phyloP scores from a whole-genome alignment of 2,797 vertebrate species.

The Oreochromis grahami region DNA sequence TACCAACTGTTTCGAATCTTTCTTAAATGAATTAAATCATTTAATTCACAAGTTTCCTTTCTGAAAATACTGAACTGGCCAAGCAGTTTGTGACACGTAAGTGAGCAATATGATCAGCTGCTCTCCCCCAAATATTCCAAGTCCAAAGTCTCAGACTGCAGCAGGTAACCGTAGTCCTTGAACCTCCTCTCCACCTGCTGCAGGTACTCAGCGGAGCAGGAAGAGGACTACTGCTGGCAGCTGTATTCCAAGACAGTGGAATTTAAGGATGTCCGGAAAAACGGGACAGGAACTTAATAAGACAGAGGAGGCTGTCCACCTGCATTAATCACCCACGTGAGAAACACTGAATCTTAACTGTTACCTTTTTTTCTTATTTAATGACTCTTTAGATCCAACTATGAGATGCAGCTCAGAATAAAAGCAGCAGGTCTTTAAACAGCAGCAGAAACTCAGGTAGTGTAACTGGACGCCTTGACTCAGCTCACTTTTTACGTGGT shows the following conservation, averaged over 20 bases:
- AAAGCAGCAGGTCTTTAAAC: not conserved
- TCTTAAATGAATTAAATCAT: not conserved
- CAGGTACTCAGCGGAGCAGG: not conserved
- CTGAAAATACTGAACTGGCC: not conserved
- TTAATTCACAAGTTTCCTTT: not conserved
- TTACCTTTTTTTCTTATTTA: not conserved
- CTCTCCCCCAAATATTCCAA: not conserved
- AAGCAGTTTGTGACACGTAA: not conserved
- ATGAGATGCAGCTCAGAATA: not conserved
- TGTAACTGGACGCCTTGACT: not conserved
- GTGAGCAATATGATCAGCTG: not conserved
- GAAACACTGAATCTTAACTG: rapidly evolving
- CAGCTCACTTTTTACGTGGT: not conserved
- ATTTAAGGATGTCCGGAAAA: not conserved
- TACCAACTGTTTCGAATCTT: not conserved
- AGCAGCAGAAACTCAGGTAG: not conserved
- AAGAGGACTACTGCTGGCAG: not conserved
- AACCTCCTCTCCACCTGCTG: not conserved
- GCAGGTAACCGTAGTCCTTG: not conserved
- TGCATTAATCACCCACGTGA: not conserved
- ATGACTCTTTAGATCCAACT: not conserved
- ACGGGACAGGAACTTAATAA: not conserved
- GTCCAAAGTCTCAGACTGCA: not conserved
- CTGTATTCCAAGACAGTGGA: not conserved
- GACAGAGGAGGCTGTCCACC: rapidly evolving